A percentile compares a stretch with the other conserved stretches of the same genome.
phyloP scores from a whole-genome alignment of 2,888 invertebrate genomes.

The Saturnia pavonia region DNA sequence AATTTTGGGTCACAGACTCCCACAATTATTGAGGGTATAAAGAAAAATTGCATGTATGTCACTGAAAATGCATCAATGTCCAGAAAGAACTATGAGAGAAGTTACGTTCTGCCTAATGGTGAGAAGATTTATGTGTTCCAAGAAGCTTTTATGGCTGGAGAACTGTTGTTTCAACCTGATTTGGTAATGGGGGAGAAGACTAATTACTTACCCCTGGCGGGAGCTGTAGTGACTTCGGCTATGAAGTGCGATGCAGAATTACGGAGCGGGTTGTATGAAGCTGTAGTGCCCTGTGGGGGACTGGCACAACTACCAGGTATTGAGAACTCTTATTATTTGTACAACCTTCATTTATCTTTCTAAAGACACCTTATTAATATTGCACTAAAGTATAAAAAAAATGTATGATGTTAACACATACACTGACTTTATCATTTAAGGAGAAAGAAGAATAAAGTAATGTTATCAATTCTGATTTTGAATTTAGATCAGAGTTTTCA shows the following conservation, averaged over 20 bases:
- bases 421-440: not conserved
- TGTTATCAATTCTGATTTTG: not conserved
- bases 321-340: not conserved
- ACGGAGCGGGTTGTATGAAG: slow-evolving; percentile 43
- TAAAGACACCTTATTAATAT: not conserved
- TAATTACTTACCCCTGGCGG: slow-evolving; percentile 44
- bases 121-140: slow-evolving; percentile 50
- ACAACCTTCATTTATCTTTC: not conserved
- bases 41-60: slow-evolving; percentile 44
- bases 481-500: not conserved
- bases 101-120: slow-evolving; percentile 48
- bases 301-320: slow-evolving; percentile 44
- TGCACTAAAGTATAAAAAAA: not conserved
- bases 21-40: slow-evolving; percentile 45
- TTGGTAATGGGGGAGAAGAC: slow-evolving; percentile 36
- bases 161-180: slow-evolving; percentile 59
- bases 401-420: not conserved
- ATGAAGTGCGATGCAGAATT: slow-evolving; percentile 59
- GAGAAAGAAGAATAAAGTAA: no score
- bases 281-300: slow-evolving; percentile 60
- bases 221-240: slow-evolving; percentile 43
- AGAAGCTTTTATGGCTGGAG: slow-evolving; percentile 55
- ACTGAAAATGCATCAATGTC: slow-evolving; percentile 41
- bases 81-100: slow-evolving; percentile 32
- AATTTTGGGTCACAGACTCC: slow-evolving; percentile 34